A percentile compares a stretch with the other conserved stretches of the same genome.
phyloP scores from a whole-genome alignment of 2,113 vertebrate species.

The Ardeotis arabs region DNA sequence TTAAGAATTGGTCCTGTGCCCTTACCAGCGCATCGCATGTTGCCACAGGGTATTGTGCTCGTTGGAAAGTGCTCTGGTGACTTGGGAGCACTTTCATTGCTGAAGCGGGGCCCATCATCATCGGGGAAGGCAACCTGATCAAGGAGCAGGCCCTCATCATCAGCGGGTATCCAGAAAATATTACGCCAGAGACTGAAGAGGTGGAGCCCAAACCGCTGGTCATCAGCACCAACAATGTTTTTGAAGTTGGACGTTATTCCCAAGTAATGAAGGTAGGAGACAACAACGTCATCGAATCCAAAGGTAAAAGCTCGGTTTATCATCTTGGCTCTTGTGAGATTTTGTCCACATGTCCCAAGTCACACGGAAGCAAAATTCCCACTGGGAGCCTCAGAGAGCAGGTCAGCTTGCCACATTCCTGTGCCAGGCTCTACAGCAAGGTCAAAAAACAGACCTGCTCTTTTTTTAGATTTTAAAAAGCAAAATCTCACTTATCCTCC shows the following conservation, averaged over 20 bases:
- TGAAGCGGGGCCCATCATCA: too few relatives aligned
- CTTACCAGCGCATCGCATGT: rapidly evolving
- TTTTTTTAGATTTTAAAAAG: background rate
- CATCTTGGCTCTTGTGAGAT: too few relatives aligned
- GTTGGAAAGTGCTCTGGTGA: background rate
- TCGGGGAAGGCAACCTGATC: too few relatives aligned
- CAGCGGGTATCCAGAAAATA: too few relatives aligned
- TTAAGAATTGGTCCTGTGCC: background rate
- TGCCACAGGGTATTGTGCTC: rapidly evolving
- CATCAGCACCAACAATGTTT: too few relatives aligned
- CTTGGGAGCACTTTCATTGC: background rate
- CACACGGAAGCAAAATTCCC: background rate
- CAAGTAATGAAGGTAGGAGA: too few relatives aligned
- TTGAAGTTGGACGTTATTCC: too few relatives aligned
- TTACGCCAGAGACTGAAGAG: too few relatives aligned
- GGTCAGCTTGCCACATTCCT: background rate
- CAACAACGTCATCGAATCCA: too few relatives aligned
- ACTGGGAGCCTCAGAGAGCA: background rate
- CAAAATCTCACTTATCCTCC: background rate
- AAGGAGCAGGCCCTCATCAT: too few relatives aligned
- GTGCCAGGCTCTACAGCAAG: background rate
- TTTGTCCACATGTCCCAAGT: background rate
- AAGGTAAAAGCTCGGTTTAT: too few relatives aligned
- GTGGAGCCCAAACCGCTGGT: too few relatives aligned
- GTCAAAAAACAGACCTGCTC: background rate